Evolutionary conservation across 2,888 invertebrate species (phyloP).

Genomic region (Eurois occulta): DNA sequence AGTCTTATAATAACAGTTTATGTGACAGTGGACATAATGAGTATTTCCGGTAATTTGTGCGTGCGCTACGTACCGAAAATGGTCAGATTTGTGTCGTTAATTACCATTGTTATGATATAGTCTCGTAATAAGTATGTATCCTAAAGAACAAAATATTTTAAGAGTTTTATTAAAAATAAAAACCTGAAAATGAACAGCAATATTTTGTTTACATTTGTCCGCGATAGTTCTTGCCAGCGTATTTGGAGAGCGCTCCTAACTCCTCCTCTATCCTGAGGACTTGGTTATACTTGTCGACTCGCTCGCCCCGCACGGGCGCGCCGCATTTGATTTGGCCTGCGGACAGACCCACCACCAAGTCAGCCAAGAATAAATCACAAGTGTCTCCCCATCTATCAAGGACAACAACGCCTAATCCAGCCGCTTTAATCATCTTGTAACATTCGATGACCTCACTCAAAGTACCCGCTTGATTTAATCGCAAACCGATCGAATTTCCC

Average conservation of each 20-base stretch:
- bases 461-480: constrained; percentile 99
- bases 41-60: constrained; percentile 82
- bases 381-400: constrained; percentile 96
- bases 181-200: background rate
- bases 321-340: constrained; percentile 99
- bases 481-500: constrained; percentile 97
- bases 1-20: constrained; percentile 77
- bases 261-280: constrained; percentile 99
- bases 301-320: constrained; percentile 98
- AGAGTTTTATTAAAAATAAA: background rate
- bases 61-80: constrained; percentile 63
- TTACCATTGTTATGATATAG: background rate
- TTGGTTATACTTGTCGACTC: constrained; percentile 99
- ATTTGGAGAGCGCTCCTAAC: constrained; percentile 96
- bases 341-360: constrained; percentile 98
- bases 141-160: background rate
- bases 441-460: constrained; percentile 99
- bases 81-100: constrained; percentile 32
- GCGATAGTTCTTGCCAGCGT: constrained; percentile 98
- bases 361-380: constrained; percentile 99
- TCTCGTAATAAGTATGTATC: background rate
- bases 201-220: constrained; percentile 78
- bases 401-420: constrained; percentile 95
- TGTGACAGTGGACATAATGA: constrained; percentile 75
- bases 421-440: constrained; percentile 97